Evolutionary conservation across 1,140 invertebrate genomes (phyloP).

Genomic region (Drosophila novamexicana): DNA sequence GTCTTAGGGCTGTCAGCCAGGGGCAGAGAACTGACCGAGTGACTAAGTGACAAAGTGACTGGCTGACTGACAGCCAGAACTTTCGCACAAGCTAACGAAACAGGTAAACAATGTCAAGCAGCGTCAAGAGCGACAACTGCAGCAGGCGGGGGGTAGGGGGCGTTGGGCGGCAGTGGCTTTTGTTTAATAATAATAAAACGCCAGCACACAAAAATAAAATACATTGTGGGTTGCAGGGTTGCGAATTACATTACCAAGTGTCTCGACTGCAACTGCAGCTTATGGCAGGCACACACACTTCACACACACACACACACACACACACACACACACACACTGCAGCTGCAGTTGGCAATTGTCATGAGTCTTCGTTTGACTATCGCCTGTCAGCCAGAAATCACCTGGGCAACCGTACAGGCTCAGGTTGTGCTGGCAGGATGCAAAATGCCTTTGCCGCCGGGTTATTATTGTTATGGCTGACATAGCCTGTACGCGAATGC

Average conservation of each 20-base stretch:
- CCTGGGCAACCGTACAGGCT: constrained; percentile 59
- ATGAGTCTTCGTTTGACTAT: constrained; percentile 50
- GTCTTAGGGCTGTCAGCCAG: constrained; percentile 1
- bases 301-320: constrained; percentile 16
- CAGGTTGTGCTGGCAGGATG: constrained; percentile 32
- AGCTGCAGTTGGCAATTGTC: constrained; percentile 60
- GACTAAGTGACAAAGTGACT: constrained; percentile 67
- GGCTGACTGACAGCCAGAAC: constrained; percentile 56
- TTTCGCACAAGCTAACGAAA: constrained; percentile 42
- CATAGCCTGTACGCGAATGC: constrained; percentile 8
- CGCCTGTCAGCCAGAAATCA: constrained; percentile 65
- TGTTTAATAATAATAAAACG: constrained; percentile 75
- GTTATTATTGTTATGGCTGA: constrained; percentile 41
- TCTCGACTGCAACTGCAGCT: constrained; percentile 28
- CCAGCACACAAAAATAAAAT: constrained; percentile 48
- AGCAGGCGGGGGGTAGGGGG: background rate
- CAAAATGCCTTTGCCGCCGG: constrained; percentile 42
- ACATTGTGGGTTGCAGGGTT: constrained; percentile 30
- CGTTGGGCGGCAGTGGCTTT: constrained; percentile 31
- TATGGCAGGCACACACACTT: background rate
- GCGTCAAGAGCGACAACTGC: constrained; percentile 14
- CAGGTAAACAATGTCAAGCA: constrained; percentile 51
- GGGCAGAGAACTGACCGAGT: constrained; percentile 19
- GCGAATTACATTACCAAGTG: constrained; percentile 67
- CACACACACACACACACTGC: constrained; percentile 10